phyloP scores from a whole-genome alignment of 2,113 vertebrate species.

The Engraulis encrasicolus region DNA sequence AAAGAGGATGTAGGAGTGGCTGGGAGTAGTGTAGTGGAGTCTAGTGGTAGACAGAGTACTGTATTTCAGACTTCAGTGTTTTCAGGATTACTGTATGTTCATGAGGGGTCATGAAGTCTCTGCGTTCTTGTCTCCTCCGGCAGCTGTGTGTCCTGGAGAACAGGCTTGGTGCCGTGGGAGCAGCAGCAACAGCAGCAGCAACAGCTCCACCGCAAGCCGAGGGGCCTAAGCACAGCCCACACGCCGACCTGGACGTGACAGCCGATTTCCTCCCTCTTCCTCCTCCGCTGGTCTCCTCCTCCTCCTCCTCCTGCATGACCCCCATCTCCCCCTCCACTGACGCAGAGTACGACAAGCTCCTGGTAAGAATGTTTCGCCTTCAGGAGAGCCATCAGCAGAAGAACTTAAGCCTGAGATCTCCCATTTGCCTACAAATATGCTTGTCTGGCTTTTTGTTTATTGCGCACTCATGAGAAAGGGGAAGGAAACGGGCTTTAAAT shows the following conservation, averaged over 20 bases:
- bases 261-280: slow-evolving; percentile 30
- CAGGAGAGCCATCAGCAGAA: neutral
- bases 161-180: slow-evolving; percentile 15
- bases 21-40: neutral
- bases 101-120: slow-evolving; percentile 34
- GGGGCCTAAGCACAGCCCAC: slow-evolving; percentile 21
- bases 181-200: slow-evolving; percentile 8
- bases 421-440: neutral
- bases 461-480: neutral
- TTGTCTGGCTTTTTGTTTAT: neutral
- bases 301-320: slow-evolving; percentile 40
- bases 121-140: slow-evolving; percentile 62
- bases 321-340: slow-evolving; percentile 74
- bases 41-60: neutral
- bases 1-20: neutral
- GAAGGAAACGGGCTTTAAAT: neutral
- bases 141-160: slow-evolving; percentile 54
- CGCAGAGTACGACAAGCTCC: slow-evolving; percentile 80
- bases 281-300: slow-evolving; percentile 27
- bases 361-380: slow-evolving; percentile 67
- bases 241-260: slow-evolving; percentile 15
- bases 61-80: neutral
- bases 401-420: neutral
- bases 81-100: neutral
- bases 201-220: too few species aligned